These are phyloP conservation scores for Eledona agricola DNA, from an alignment of 2,888 invertebrate species.

Conservation along the genomic window DNA sequence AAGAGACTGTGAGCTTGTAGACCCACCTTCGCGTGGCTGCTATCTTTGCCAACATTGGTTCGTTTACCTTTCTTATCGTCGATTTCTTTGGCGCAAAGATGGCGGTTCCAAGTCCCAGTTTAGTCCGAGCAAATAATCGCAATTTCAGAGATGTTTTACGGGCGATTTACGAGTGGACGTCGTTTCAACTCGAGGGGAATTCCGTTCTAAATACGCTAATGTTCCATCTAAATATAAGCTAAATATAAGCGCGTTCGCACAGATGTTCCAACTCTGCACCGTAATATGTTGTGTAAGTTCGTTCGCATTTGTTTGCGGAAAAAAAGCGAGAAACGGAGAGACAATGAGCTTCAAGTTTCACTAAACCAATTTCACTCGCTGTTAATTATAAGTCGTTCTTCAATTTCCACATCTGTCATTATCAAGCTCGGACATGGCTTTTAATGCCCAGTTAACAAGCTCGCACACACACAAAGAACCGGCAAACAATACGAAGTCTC, in stretches of 20 bases:
- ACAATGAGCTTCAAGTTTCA: too few species aligned
- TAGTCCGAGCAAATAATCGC: constrained; percentile 13
- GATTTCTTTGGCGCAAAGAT: constrained; percentile 10
- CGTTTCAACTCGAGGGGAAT: constrained; percentile 42
- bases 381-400: too few species aligned
- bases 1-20: too few species aligned
- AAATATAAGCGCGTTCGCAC: constrained; percentile 16
- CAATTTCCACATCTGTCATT: too few species aligned
- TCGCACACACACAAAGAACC: too few species aligned
- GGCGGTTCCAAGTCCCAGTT: constrained; percentile 9
- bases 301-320: constrained; percentile 4
- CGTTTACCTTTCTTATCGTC: constrained; percentile 28
- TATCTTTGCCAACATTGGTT: too few species aligned
- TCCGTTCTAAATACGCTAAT: constrained; percentile 41
- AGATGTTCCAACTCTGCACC: constrained; percentile 24
- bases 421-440: too few species aligned
- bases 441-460: too few species aligned
- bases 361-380: too few species aligned
- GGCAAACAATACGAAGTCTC: background rate
- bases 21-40: too few species aligned
- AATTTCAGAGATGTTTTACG: constrained; percentile 19
- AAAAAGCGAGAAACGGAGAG: constrained; percentile 2
- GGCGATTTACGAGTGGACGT: constrained; percentile 24
- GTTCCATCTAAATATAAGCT: constrained; percentile 41
- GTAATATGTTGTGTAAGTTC: constrained; percentile 34